A percentile compares a stretch with the other conserved stretches of the same genome.
Conservation (phyloP, 2,797 vertebrate genomes). For the Sebastes itinus region DNA sequence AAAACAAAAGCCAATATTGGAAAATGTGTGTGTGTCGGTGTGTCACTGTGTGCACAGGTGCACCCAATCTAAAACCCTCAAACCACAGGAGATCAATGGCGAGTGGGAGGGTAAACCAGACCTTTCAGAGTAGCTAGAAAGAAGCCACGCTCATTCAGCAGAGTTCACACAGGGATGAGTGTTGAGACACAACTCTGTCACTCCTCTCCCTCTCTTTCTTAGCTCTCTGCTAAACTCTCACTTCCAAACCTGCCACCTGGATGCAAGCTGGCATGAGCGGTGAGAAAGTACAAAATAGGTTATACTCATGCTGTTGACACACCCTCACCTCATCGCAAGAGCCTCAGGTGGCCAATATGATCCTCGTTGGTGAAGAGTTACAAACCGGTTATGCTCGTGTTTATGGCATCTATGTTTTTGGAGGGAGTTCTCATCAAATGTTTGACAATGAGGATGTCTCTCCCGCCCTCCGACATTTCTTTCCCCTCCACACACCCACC, state of each 20-base stretch:
- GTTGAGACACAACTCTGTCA: conserved; percentile 33
- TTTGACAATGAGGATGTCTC: conserved; percentile 6
- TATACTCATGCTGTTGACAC: conserved; percentile 42
- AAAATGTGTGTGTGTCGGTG: conserved; percentile 34
- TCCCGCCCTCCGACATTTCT: neutral
- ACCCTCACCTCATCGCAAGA: conserved; percentile 46
- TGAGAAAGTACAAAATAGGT: conserved; percentile 42
- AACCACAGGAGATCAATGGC: conserved; percentile 66
- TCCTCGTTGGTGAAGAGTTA: conserved; percentile 30
- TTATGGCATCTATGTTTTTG: conserved; percentile 18
- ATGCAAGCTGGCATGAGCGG: conserved; percentile 43
- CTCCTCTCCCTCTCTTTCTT: conserved; percentile 17
- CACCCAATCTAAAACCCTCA: conserved; percentile 60
- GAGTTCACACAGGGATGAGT: conserved; percentile 55
- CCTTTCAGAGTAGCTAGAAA: conserved; percentile 49
- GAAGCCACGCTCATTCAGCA: conserved; percentile 35
- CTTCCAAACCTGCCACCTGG: conserved; percentile 42
- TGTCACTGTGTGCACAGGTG: conserved; percentile 72
- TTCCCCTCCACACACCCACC: neutral
- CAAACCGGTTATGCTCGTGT: conserved; percentile 56
- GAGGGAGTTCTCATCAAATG: conserved; percentile 1
- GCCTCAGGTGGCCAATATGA: conserved; percentile 59
- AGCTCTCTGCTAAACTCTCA: conserved; percentile 54
- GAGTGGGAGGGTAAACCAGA: conserved; percentile 54
- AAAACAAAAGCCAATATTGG: conserved; percentile 43